Evolutionary conservation across 2,797 vertebrate species (phyloP).

Genomic region (Erithacus rubecula): DNA sequence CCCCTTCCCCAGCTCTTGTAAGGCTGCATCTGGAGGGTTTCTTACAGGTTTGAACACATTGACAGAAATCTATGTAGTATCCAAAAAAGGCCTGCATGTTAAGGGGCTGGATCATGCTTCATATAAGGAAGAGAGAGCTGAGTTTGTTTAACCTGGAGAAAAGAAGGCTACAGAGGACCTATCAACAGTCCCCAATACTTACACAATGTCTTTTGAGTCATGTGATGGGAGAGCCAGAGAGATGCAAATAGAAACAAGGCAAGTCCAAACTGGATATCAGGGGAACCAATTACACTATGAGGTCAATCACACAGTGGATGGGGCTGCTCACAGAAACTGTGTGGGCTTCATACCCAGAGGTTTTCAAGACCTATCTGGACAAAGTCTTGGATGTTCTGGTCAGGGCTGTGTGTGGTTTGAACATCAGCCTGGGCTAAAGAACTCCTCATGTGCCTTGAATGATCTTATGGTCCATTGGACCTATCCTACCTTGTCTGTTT

Average conservation of each 20-base stretch:
- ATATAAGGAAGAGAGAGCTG: background rate
- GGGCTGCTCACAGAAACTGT: background rate
- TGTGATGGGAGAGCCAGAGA: background rate
- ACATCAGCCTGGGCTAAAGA: background rate
- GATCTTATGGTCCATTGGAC: too few species aligned
- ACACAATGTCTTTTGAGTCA: background rate
- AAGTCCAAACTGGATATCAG: background rate
- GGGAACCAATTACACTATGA: background rate
- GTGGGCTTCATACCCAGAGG: too few species aligned
- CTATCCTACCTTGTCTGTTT: background rate
- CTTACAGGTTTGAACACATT: background rate
- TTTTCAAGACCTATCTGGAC: background rate
- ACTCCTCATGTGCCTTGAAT: background rate
- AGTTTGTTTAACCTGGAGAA: background rate
- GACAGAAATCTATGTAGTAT: background rate
- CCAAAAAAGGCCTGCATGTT: accelerated
- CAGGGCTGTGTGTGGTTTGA: background rate
- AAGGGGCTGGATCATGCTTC: background rate
- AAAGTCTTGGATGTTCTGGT: background rate
- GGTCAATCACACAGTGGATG: background rate
- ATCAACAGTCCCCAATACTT: background rate
- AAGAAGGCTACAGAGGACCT: background rate
- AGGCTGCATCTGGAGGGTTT: background rate
- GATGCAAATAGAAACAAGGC: background rate
- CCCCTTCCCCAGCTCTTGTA: too few species aligned